Percentiles rank a stretch among this genome's conserved stretches.
Conservation (phyloP, 2,113 vertebrate species). For the Poecile atricapillus region DNA sequence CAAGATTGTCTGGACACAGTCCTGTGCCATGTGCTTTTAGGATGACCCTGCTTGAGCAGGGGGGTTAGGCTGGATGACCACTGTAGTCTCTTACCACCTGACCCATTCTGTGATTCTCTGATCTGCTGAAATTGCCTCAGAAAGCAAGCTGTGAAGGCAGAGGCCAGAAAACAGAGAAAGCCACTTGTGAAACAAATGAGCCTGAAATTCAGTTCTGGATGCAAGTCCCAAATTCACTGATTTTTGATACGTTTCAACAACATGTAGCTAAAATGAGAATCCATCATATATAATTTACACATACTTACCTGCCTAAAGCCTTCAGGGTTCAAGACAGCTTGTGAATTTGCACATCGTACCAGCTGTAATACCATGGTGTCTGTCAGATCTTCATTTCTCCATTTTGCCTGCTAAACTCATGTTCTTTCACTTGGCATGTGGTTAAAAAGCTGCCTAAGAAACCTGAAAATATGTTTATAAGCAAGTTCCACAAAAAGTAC, state of each 20-base stretch:
- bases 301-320: not conserved
- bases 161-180: not conserved
- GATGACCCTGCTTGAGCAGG: not conserved
- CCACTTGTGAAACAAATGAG: not conserved
- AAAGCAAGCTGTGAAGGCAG: not conserved
- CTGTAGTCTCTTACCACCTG: not conserved
- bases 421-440: not conserved
- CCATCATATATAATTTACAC: not conserved
- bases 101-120: not conserved
- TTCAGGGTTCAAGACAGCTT: not conserved
- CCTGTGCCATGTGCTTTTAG: not conserved
- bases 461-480: not conserved
- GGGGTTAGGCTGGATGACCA: not conserved
- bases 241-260: not conserved
- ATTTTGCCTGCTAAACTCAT: not conserved
- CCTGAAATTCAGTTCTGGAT: not conserved
- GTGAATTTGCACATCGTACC: not conserved
- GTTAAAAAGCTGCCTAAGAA: not conserved
- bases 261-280: not conserved
- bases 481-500: not conserved
- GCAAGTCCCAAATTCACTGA: not conserved
- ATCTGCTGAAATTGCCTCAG: not conserved
- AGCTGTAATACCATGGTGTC: not conserved
- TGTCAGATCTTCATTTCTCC: not conserved
- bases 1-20: not conserved